Evolutionary conservation across 1,140 invertebrate species (phyloP).

Genomic region (Propsilocerus akamusi): DNA sequence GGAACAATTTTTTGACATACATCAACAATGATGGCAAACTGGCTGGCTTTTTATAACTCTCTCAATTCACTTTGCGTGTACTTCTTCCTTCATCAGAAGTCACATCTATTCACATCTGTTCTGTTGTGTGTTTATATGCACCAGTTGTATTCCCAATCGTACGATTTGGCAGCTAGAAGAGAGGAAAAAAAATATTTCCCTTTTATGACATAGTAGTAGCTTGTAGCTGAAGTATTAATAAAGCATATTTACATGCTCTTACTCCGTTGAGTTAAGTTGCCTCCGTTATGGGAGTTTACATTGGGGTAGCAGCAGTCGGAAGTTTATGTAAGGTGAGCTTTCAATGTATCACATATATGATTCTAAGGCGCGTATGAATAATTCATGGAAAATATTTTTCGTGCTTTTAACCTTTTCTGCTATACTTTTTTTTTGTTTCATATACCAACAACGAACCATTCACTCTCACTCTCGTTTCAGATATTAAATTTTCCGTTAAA

Average conservation of each 20-base stretch:
- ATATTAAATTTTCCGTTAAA: conserved; percentile 1
- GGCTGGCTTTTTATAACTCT: conserved; percentile 1
- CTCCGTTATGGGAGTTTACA: too few species aligned
- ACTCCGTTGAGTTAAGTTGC: too few species aligned
- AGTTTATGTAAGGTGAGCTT: too few species aligned
- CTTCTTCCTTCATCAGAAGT: background rate
- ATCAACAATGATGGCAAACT: too few species aligned
- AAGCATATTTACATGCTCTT: too few species aligned
- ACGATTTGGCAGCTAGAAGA: background rate
- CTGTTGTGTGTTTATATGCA: background rate
- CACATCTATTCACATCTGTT: background rate
- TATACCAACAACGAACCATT: background rate
- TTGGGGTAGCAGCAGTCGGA: too few species aligned
- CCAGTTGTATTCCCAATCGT: background rate
- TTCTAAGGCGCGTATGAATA: too few species aligned
- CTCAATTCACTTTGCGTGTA: background rate
- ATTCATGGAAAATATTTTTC: conserved; percentile 1
- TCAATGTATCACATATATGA: too few species aligned
- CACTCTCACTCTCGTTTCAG: background rate
- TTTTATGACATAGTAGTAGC: too few species aligned
- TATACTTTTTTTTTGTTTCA: background rate
- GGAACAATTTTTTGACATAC: too few species aligned
- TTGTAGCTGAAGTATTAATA: too few species aligned
- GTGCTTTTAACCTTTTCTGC: background rate
- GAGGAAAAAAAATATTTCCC: too few species aligned